phyloP scores from a whole-genome alignment of 1,140 invertebrate genomes.

The Sitodiplosis mosellana region DNA sequence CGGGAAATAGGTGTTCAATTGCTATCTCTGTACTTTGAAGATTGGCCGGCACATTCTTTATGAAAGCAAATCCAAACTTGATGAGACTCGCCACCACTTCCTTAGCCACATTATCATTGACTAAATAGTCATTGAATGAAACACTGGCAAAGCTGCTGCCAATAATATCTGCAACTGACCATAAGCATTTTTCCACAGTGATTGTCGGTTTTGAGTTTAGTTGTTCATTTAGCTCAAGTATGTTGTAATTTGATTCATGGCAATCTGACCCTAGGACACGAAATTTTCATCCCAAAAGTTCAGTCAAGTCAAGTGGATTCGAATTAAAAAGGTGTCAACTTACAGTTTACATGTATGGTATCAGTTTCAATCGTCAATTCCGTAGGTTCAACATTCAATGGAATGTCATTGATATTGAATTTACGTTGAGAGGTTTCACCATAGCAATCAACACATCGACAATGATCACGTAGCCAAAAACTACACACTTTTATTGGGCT shows the following conservation, averaged over 20 bases:
- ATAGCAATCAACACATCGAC: constrained; percentile 15
- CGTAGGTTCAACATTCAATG: constrained; percentile 8
- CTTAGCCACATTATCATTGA: constrained; percentile 6
- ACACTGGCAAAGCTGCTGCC: neutral
- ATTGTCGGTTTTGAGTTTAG: too few relatives aligned
- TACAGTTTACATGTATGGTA: constrained; percentile 7
- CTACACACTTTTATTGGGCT: constrained; percentile 6
- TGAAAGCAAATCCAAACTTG: constrained; percentile 19
- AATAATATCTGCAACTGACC: neutral
- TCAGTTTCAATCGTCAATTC: constrained; percentile 2
- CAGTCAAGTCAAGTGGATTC: neutral
- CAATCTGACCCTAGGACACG: constrained; percentile 17
- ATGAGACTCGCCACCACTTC: constrained; percentile 12
- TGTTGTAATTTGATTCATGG: constrained; percentile 15
- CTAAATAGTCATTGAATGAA: constrained; percentile 3
- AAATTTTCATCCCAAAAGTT: neutral
- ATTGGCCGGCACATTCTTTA: constrained; percentile 18
- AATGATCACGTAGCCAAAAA: constrained; percentile 22
- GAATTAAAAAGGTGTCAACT: constrained; percentile 4
- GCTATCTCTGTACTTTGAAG: constrained; percentile 20
- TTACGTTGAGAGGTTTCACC: constrained; percentile 16
- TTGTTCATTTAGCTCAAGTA: neutral
- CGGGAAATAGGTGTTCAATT: constrained; percentile 20
- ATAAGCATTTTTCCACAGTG: neutral
- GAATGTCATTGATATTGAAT: constrained; percentile 18